A percentile compares a stretch with the other conserved stretches of the same genome.
Conservation (phyloP, 2,888 invertebrate genomes). For the Cerastis leucographa region DNA sequence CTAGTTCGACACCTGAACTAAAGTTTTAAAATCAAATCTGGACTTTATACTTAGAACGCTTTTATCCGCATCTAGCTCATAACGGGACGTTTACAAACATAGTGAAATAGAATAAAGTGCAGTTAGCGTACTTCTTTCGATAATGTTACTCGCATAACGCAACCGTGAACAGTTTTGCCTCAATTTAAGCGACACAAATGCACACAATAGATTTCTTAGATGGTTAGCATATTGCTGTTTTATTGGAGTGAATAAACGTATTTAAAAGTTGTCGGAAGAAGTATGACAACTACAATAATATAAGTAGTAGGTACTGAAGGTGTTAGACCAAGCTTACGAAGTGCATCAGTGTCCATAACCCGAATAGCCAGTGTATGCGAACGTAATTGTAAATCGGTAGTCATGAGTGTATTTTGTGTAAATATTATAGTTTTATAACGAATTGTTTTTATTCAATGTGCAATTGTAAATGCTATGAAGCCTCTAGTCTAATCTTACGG, state of each 20-base stretch:
- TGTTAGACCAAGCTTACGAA: conserved; percentile 60
- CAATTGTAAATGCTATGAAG: conserved; percentile 71
- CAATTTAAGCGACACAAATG: not conserved
- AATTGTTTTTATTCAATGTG: conserved; percentile 63
- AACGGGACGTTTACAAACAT: conserved; percentile 37
- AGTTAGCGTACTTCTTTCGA: conserved; percentile 48
- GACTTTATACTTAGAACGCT: conserved; percentile 55
- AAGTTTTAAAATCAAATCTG: conserved; percentile 61
- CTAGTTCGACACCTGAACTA: conserved; percentile 46
- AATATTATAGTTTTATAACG: conserved; percentile 53
- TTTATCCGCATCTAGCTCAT: conserved; percentile 46
- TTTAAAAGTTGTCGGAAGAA: conserved; percentile 21
- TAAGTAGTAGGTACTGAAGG: conserved; percentile 41
- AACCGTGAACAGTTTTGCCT: conserved; percentile 3
- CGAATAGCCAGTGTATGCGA: conserved; percentile 51
- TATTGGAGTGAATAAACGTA: not conserved
- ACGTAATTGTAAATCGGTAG: conserved; percentile 60
- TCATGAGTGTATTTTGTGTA: conserved; percentile 46
- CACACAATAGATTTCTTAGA: conserved; percentile 8
- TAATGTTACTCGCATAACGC: not conserved
- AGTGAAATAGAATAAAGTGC: conserved; percentile 42
- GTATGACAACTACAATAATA: conserved; percentile 23
- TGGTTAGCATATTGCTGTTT: not conserved
- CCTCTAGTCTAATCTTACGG: conserved; percentile 61
- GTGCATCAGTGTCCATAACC: conserved; percentile 61